These are phyloP conservation scores for Lutjanus campechanus DNA, from an alignment of 2,797 vertebrate species.

Conservation along the genomic window DNA sequence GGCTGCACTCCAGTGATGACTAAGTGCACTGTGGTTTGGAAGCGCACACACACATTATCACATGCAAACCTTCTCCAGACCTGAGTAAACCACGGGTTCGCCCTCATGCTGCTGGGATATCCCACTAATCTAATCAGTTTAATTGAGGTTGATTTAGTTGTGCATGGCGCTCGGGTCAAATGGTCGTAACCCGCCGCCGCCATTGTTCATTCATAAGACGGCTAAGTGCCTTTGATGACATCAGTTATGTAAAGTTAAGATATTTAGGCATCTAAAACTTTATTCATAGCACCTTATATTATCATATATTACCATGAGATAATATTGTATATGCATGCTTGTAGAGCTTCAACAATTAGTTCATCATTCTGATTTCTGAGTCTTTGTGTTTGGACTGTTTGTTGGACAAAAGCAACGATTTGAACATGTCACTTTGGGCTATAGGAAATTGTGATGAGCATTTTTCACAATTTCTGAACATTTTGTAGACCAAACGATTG, in stretches of 20 bases:
- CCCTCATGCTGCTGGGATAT: constrained; percentile 55
- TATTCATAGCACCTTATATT: background rate
- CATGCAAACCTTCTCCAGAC: constrained; percentile 26
- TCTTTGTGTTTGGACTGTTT: too few relatives aligned
- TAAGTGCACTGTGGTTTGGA: constrained; percentile 56
- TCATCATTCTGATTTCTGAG: too few relatives aligned
- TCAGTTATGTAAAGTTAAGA: constrained; percentile 21
- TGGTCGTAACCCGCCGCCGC: constrained; percentile 19
- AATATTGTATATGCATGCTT: background rate
- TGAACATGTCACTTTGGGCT: too few relatives aligned
- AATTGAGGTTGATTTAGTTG: constrained; percentile 55
- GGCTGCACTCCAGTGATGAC: constrained; percentile 47
- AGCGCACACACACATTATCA: constrained; percentile 17
- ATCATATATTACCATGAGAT: background rate
- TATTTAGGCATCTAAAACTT: background rate
- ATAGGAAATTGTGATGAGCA: too few relatives aligned
- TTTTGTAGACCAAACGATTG: too few relatives aligned
- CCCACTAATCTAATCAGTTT: constrained; percentile 61
- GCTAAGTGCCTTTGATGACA: constrained; percentile 10
- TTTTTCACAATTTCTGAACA: too few relatives aligned
- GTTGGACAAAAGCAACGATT: too few relatives aligned
- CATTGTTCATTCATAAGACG: constrained; percentile 43
- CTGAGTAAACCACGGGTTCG: constrained; percentile 45
- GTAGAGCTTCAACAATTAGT: too few relatives aligned
- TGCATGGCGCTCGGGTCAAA: constrained; percentile 39